Evolutionary conservation across 2,797 vertebrate species (phyloP), one percentile per base, ranked within the genome.

Genomic region (Melanogrammus aeglefinus): DNA sequence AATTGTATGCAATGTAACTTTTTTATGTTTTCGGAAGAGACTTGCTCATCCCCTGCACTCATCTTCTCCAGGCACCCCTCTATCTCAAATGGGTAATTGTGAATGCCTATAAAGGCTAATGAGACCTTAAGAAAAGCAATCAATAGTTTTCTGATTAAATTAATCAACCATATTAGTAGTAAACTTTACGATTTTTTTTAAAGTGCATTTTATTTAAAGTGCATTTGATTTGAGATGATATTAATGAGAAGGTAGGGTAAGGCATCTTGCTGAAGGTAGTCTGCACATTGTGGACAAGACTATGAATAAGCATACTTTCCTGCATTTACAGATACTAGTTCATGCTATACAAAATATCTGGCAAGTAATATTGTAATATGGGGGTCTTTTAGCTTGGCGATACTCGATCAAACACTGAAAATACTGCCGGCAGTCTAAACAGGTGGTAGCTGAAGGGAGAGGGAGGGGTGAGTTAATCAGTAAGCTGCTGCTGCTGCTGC

Each of bases 401-500:
- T 41, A 74, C 36, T 13, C 12, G 12, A 44, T 7, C 39, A 41
- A 33, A 14, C 29, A 41, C 18, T n/a, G 7, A 2, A 27, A 72
- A 21, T 31, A 12, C 31, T 31, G 44, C 16, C 18, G 57, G 39
- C 41, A 70, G n/a, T 29, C 12, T 73, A 6, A 73, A 27, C 16
- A 39, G 47, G 72, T 21, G 75, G 21, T 31, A 31, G 63, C 6
- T 18, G 33, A 10, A 41, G 38, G 35, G 24, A 18, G 27, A 12
- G 79, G 35, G 24, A 66, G 33, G 31, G 76, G 70, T 51, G 33
- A 69, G 63, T 8, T 24, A 69, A 69, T 24, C n/a, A 69, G 63
- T 69, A 69, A 69, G 63, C 63, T 69, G 63, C 35, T 7, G 5
- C 35, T 31, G 29, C 29, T 36, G 35, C 57, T 10, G 82, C 83